Conservation (phyloP, 2,888 invertebrate species). For the Deilephila porcellus region DNA sequence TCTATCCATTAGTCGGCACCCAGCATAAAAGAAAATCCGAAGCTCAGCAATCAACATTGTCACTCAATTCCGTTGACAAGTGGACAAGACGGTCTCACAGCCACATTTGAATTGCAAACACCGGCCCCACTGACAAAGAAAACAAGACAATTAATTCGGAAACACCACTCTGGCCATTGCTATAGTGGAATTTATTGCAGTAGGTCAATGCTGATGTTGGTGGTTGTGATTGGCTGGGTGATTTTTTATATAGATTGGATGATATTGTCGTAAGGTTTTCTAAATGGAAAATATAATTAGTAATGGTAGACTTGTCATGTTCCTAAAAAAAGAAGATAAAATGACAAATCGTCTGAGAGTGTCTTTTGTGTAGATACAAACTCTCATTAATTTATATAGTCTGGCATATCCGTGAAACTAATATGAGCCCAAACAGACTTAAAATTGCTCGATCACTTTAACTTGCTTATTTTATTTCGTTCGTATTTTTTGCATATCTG, state of each 20-base stretch:
- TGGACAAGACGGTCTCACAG: constrained; percentile 31
- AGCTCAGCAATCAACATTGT: constrained; percentile 24
- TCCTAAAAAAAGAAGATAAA: too few species aligned
- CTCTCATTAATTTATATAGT: too few species aligned
- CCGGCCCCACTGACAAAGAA: constrained; percentile 61
- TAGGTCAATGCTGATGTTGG: neutral
- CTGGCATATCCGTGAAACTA: too few species aligned
- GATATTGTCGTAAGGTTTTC: too few species aligned
- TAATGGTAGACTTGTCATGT: too few species aligned
- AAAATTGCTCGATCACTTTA: too few species aligned
- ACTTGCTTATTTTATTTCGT: too few species aligned
- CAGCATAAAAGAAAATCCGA: constrained; percentile 15
- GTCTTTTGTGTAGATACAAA: too few species aligned
- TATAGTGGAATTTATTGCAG: constrained; percentile 24
- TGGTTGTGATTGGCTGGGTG: neutral
- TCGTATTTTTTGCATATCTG: too few species aligned
- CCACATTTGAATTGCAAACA: constrained; percentile 76
- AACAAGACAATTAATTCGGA: constrained; percentile 78
- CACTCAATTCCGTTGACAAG: constrained; percentile 31
- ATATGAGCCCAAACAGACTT: too few species aligned
- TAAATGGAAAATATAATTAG: too few species aligned
- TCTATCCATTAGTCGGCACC: neutral
- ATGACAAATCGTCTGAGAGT: too few species aligned
- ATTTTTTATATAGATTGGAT: neutral
- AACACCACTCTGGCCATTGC: constrained; percentile 45